Evolutionary conservation across 2,113 vertebrate genomes (phyloP), one percentile per base, ranked within the genome.

Genomic region (Triplophysa siluroides): DNA sequence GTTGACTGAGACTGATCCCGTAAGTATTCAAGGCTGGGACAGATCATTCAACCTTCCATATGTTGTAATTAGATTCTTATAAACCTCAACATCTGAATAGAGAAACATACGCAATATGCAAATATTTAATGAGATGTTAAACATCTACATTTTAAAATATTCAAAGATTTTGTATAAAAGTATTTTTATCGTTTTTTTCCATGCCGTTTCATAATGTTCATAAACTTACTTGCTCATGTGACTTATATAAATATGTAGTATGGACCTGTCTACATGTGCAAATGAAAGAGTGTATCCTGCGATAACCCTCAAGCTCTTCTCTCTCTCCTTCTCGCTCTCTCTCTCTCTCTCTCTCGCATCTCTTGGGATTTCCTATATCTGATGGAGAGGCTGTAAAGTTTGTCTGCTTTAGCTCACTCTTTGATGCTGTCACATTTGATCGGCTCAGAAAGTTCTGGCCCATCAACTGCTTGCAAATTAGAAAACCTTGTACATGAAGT

Each of bases 361-460:
- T 85, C 84, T 52, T 89, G 88, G 88, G 88, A 91, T 81, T 87
- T 83, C 85, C 54, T 52, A 78, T 83, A 76, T 85, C 86, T 87
- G 87, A 89, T 89, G 87, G 88, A 88, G 87, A 84, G 78, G 86
- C 90, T 89, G 83, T 89, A 89, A 90, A 90, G 89, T 92, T 93
- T 89, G 88, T 91, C 88, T 82, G 87, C 88, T 87, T 90, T 86
- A 86, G 87, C 87, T 91, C 88, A 83, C 81, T 87, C 91, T 92
- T 91, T 91, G 90, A 90, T 88, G 88, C 91, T 88, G 91, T 91
- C 91, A 90, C 92, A 90, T 92, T 83, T 85, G 81, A 90, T 92
- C 85, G 85, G 86, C 85, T 92, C 92, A 90, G 60, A 86, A 83
- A 88, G 87, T 92, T 92, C 89, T 91, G 88, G 88, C 85, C 89